A percentile compares a stretch with the other conserved stretches of the same genome.
These are phyloP conservation scores for Nyctalus aviator DNA, from an alignment of 2,797 vertebrate genomes.

Conservation along the genomic window DNA sequence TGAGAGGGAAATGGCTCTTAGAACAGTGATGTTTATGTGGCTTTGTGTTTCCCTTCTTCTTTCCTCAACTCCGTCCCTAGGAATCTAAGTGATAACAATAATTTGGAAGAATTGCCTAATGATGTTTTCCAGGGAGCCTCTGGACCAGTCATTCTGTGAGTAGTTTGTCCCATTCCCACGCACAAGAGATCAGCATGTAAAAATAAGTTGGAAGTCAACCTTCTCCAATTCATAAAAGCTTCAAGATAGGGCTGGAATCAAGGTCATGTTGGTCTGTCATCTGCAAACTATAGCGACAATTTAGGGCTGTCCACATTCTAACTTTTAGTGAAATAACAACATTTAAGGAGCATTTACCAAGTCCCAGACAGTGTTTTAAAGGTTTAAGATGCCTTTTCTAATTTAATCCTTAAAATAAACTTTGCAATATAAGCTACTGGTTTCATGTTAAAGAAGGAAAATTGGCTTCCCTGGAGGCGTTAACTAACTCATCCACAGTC, in stretches of 20 bases:
- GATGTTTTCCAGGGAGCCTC: conserved; percentile 89
- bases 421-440: not conserved
- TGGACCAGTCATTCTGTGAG: conserved; percentile 90
- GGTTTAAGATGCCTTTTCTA: not conserved
- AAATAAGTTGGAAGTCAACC: not conserved
- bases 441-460: conserved; percentile 56
- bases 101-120: conserved; percentile 88
- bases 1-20: conserved; percentile 69
- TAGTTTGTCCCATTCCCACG: conserved; percentile 62
- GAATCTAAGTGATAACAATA: conserved; percentile 89
- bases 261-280: not conserved
- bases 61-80: conserved; percentile 80
- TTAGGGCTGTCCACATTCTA: not conserved
- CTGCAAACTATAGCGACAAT: not conserved
- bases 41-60: conserved; percentile 70
- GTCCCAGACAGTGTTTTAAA: not conserved
- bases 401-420: not conserved
- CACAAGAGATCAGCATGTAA: not conserved
- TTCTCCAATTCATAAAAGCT: conserved; percentile 13
- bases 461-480: not conserved
- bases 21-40: conserved; percentile 46
- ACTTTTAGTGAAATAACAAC: not conserved
- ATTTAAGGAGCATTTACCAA: not conserved
- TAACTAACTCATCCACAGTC: not conserved
- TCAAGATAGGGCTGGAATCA: not conserved